Base-by-base conservation (phyloP, 2,797 vertebrate species). In the Pogoniulus pusillus region DNA sequence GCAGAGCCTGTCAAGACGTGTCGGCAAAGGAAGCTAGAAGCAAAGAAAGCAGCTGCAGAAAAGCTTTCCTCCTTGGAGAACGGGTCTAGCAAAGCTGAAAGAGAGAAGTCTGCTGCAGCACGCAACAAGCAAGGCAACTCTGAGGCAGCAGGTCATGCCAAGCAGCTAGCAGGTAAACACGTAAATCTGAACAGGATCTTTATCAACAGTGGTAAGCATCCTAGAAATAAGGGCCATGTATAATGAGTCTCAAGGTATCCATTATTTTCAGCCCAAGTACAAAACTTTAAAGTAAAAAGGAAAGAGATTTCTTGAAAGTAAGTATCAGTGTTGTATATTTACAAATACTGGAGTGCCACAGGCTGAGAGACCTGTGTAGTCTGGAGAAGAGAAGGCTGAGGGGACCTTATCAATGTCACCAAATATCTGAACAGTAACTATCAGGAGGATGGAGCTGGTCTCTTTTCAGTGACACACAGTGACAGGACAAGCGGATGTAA, bases 1-100 rank as follows among this genome's bases (percentile, higher is more conserved):
- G 97, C 99, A 24, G 98, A 99, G 91, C 99, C 99, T 0, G 99
- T 98, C 49, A 99, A 99, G 97, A 99, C 98, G 2, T 99, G 99
- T 90, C 97, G 99, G 63, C 99, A 99, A 92, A 99, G 98, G 96
- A 99, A 99, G 95, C 96, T 99, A 79, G 99, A 99, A 85, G 98
- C 98, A 94, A 99, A 98, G 97, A 99, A 98, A 94, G 98, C 98
- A 71, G 98, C 97, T 30, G 98, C 98, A 26, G 98, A 98, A 93
- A 99, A 98, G 95, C 98, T 98, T 82, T 97, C 98, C 62, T 97
- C 98, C 86, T 90, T 98, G 94, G 98, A 99, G 87, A 98, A 93
- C 43, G 91, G 93, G 68, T 43, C 95, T 22, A 97, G 93, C 86
- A 99, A 99, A 97, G 97, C 94, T 60, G 99, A 99, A 55, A 99